Base-by-base conservation (phyloP, 2,888 invertebrate genomes). In the Steinernema carpocapsae region DNA sequence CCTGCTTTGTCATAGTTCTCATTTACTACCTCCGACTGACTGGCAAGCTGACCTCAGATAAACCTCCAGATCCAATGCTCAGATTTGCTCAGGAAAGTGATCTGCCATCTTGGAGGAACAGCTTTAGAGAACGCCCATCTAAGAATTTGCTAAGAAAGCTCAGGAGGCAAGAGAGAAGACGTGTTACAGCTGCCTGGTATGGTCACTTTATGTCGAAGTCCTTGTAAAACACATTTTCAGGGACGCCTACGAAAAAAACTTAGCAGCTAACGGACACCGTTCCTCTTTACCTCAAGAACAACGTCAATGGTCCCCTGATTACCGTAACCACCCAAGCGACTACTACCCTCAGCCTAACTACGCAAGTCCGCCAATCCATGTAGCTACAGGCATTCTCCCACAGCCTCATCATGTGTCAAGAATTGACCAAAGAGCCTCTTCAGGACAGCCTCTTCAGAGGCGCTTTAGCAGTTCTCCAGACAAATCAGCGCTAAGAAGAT, bases 11-110 rank as follows among this genome's bases (percentile, higher is more conserved):
- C 51, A 77, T 84, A 6, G 85, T 86, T 3, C 24, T 83, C 29
- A 80, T 86, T 43, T 86, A 82, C 76, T 85, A 80, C 78, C 80
- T 81, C 26, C 82, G 86, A 10, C 75, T 86, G 37, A 75, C 79
- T 29, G 86, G 86, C 0, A 75, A 76, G 19, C 74, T 86, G 2
- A 76, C 77, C 0, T 85, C 85, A 6, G 79, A 78, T 17, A 80
- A 79, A 32, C 85, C 85, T 26, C 22, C 22, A 4, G 56, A 56
- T 17, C 56, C 56, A 6, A 56, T 56, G 56, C 26, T 56, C 12
- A 12, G 10, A 10, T 19, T 19, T 17, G 10, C 10, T 3, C 14
- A 10, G 6, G 56, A 56, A 6, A 22, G 6, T 3, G 26, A 56
- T 24, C 24, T 56, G 22, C 56, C 56, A 22, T 22, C 22, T 6